Percentiles rank a stretch among this genome's conserved stretches.
These are phyloP conservation scores for Apis florea DNA, from an alignment of 1,140 invertebrate species.

Conservation along the genomic window DNA sequence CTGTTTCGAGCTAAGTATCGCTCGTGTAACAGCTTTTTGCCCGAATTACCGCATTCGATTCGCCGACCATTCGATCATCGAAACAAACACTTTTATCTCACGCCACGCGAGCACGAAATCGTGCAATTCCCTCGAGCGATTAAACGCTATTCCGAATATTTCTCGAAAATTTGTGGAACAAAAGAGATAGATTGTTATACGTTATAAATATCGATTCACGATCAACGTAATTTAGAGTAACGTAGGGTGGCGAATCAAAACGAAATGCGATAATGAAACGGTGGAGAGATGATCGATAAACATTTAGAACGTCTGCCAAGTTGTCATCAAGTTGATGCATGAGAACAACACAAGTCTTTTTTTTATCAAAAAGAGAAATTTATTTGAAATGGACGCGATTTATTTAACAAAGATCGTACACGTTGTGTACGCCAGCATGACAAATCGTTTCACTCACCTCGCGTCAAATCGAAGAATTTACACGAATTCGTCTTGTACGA, in stretches of 20 bases:
- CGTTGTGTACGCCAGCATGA: no score
- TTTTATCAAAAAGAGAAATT: neutral
- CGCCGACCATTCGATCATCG: neutral
- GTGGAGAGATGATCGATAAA: neutral
- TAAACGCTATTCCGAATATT: neutral
- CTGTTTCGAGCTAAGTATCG: neutral
- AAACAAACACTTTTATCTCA: no score
- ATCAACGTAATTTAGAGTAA: neutral
- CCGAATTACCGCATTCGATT: no score
- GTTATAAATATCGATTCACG: neutral
- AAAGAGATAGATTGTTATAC: neutral
- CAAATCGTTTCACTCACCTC: no score
- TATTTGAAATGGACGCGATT: neutral
- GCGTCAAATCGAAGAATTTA: no score
- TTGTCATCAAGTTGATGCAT: neutral
- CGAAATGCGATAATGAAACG: neutral
- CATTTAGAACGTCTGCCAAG: conserved; percentile 8
- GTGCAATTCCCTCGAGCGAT: neutral
- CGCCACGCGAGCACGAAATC: neutral
- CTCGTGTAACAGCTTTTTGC: neutral
- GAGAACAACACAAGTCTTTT: neutral
- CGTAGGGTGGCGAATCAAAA: no score
- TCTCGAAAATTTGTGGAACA: neutral
- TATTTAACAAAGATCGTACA: no score
- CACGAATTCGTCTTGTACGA: no score